phyloP scores from a whole-genome alignment of 2,797 vertebrate genomes.

The Bufotes viridis region DNA sequence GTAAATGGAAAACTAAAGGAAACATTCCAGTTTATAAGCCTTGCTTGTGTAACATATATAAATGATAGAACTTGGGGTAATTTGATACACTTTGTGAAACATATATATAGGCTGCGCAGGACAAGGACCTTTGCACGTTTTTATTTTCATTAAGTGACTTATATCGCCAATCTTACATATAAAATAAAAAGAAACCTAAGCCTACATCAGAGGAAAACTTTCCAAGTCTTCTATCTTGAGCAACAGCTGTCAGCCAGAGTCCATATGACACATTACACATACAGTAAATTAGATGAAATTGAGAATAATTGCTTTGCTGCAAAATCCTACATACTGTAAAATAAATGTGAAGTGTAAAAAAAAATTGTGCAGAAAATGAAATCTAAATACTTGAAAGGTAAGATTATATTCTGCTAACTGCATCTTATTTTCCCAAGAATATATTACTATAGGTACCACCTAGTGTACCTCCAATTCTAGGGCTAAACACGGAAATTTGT shows the following conservation, averaged over 20 bases:
- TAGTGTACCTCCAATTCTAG: not conserved
- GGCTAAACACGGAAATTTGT: not conserved
- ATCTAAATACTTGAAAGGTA: not conserved
- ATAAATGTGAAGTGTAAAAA: conserved; percentile 23
- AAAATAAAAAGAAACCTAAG: conserved; percentile 53
- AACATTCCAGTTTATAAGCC: not conserved
- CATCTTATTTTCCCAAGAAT: not conserved
- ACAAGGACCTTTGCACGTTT: conserved; percentile 46
- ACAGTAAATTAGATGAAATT: conserved; percentile 60
- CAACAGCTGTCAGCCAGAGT: conserved; percentile 56
- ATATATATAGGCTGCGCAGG: conserved; percentile 4
- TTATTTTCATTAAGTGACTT: conserved; percentile 51
- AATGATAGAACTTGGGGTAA: conserved; percentile 12
- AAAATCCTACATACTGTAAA: conserved; percentile 27
- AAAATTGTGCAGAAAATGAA: not conserved
- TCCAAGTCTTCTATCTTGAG: conserved; percentile 51
- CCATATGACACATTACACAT: conserved; percentile 54
- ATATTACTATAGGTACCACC: no score
- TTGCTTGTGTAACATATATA: not conserved
- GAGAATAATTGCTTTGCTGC: conserved; percentile 54
- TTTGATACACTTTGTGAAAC: conserved; percentile 32
- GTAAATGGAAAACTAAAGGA: not conserved
- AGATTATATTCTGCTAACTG: not conserved
- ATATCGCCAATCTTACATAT: conserved; percentile 49
- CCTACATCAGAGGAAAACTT: conserved; percentile 52